Evolutionary conservation across 2,113 vertebrate species (phyloP).

Genomic region (Antigone vipio): DNA sequence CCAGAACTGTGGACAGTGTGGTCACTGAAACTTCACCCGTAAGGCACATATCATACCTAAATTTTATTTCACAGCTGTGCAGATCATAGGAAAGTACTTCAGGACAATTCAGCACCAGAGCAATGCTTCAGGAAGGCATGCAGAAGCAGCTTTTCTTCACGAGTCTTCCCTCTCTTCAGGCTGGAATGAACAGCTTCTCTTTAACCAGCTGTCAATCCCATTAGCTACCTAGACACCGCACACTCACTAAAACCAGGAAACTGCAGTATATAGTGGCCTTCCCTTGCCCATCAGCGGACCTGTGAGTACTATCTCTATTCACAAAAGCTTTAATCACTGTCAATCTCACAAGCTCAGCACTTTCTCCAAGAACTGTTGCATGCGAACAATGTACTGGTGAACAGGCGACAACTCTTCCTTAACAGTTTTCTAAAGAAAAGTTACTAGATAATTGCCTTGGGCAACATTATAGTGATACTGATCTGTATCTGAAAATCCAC

Average conservation of each 20-base stretch:
- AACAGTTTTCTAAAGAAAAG: neutral
- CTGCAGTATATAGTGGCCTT: neutral
- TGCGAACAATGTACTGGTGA: neutral
- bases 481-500: neutral
- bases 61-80: neutral
- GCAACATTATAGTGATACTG: neutral
- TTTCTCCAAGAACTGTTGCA: neutral
- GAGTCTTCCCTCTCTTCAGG: neutral
- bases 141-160: neutral
- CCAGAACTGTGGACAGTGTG: neutral
- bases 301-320: neutral
- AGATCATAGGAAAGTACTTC: neutral
- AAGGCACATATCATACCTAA: neutral
- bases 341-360: neutral
- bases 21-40: neutral
- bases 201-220: neutral
- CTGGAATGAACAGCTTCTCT: neutral
- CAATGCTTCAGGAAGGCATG: neutral
- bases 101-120: neutral
- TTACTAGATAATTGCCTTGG: neutral
- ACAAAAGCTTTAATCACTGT: neutral
- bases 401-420: neutral
- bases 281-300: neutral
- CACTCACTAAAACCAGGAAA: neutral
- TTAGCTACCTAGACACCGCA: neutral